Evolutionary conservation across 2,797 vertebrate genomes (phyloP).

Genomic region (Hemitrygon akajei): DNA sequence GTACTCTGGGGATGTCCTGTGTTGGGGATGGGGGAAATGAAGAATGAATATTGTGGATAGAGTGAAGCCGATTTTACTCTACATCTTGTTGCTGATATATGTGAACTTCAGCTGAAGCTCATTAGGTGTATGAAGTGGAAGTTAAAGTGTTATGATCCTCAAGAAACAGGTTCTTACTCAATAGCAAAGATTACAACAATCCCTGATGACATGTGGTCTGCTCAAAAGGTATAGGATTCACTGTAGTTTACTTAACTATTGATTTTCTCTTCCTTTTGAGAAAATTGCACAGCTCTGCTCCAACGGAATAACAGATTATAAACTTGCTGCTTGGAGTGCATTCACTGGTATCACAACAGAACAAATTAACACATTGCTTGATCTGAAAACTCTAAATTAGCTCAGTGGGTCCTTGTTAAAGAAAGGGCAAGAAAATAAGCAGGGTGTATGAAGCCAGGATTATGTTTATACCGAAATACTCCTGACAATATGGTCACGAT

Average conservation of each 20-base stretch:
- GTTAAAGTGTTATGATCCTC: too few relatives aligned
- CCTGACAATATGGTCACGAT: not conserved
- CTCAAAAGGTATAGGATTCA: not conserved
- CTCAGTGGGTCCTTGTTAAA: not conserved
- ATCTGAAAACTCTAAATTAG: not conserved
- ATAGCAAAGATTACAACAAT: not conserved
- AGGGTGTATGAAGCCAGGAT: not conserved
- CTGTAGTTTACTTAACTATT: not conserved
- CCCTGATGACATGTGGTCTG: not conserved
- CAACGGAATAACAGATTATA: not conserved
- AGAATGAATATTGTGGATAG: not conserved
- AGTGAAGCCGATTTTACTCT: not conserved
- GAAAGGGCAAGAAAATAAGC: not conserved
- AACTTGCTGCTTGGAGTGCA: not conserved
- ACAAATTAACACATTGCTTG: not conserved
- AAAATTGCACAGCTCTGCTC: not conserved
- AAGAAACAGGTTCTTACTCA: not conserved
- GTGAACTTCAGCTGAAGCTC: not conserved
- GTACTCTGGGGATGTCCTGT: not conserved
- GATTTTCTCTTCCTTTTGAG: not conserved
- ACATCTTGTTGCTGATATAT: not conserved
- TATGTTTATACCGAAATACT: not conserved
- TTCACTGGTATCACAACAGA: not conserved
- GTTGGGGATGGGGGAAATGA: too few relatives aligned
- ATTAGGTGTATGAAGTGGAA: not conserved